Percentiles rank a stretch among this genome's conserved stretches.
phyloP scores from a whole-genome alignment of 2,113 vertebrate genomes.

The Stercorarius parasiticus region DNA sequence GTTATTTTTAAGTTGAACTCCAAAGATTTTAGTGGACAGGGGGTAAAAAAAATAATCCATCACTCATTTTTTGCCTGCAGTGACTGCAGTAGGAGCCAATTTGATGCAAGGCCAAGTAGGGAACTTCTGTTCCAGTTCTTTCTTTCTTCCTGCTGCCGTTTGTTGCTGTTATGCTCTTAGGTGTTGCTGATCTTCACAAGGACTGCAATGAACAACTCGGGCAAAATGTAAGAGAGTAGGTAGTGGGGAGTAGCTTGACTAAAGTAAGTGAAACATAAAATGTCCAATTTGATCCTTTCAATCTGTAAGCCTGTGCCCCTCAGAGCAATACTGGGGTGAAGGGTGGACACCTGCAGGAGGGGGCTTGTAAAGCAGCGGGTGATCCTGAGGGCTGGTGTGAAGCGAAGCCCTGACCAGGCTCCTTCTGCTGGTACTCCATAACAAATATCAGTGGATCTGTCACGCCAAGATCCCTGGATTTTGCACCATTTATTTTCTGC shows the following conservation, averaged over 20 bases:
- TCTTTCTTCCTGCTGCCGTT: not conserved
- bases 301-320: not conserved
- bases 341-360: no score
- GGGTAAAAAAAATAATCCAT: not conserved
- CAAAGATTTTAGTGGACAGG: not conserved
- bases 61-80: not conserved
- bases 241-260: not conserved
- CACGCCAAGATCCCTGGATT: not conserved
- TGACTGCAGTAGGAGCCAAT: not conserved
- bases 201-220: not conserved
- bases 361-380: not conserved
- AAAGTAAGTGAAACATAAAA: not conserved
- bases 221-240: not conserved
- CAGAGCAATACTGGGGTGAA: not conserved
- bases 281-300: not conserved
- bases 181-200: not conserved
- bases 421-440: not conserved
- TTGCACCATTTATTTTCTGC: not conserved
- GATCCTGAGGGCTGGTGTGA: no score
- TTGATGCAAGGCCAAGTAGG: not conserved
- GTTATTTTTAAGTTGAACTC: not conserved
- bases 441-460: not conserved
- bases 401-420: not conserved
- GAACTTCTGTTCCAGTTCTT: not conserved
- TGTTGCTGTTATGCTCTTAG: not conserved